Percentiles rank a stretch among this genome's conserved stretches.
phyloP scores from a whole-genome alignment of 2,797 vertebrate species.

The Tolypeutes matacus region DNA sequence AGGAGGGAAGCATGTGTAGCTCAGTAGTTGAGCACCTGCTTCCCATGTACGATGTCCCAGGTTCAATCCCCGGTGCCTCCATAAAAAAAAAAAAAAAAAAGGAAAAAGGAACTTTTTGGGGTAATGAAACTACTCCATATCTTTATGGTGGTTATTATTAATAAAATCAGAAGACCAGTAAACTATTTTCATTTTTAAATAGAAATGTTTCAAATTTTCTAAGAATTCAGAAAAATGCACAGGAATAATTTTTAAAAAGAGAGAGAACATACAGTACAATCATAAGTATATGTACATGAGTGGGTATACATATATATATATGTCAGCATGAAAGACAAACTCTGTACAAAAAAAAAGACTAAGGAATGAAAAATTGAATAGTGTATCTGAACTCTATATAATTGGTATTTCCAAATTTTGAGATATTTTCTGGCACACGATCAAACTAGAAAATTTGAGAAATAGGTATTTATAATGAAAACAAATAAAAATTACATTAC shows the following conservation, averaged over 20 bases:
- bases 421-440: not conserved
- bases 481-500: not conserved
- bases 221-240: not conserved
- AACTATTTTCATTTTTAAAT: not conserved
- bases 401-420: slow-evolving; percentile 31
- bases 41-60: too few species aligned
- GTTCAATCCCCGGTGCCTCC: too few species aligned
- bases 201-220: not conserved
- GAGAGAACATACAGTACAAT: not conserved
- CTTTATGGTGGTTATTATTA: not conserved
- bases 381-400: not conserved
- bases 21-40: too few species aligned
- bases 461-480: not conserved
- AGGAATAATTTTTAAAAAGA: not conserved
- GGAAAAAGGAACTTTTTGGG: not conserved
- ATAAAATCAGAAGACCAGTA: not conserved
- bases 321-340: not conserved
- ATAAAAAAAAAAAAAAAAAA: not conserved
- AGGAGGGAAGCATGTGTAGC: too few species aligned
- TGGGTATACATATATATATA: too few species aligned
- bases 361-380: not conserved
- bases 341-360: not conserved
- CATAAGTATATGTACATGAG: not conserved
- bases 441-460: slow-evolving; percentile 36
- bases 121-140: not conserved